Percentiles rank a stretch among this genome's conserved stretches.
These are phyloP conservation scores for Psettodes erumei DNA, from an alignment of 2,113 vertebrate species.

Conservation along the genomic window DNA sequence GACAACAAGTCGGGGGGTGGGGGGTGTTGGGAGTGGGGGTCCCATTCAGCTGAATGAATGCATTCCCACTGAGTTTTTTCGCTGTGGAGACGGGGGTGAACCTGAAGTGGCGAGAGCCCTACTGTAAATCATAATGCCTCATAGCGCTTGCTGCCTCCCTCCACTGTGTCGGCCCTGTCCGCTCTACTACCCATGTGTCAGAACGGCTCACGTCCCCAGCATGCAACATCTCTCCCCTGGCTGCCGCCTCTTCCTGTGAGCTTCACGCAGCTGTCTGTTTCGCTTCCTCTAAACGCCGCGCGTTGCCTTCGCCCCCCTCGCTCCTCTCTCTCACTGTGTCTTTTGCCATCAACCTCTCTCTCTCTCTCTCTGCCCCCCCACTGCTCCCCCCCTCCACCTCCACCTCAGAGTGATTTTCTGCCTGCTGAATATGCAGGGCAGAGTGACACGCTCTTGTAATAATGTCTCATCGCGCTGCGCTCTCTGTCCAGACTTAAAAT, in stretches of 20 bases:
- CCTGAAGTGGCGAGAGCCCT: conserved; percentile 62
- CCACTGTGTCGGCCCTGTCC: conserved; percentile 64
- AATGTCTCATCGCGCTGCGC: conserved; percentile 43
- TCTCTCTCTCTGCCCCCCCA: background rate
- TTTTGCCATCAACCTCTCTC: conserved; percentile 59
- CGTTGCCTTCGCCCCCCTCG: conserved; percentile 20
- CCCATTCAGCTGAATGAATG: conserved; percentile 56
- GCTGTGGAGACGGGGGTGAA: conserved; percentile 50
- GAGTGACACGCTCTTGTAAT: conserved; percentile 61
- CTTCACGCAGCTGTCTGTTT: conserved; percentile 72
- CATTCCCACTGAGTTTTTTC: conserved; percentile 52
- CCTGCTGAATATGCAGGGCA: conserved; percentile 74
- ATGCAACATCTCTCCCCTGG: conserved; percentile 76
- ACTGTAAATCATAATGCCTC: conserved; percentile 69
- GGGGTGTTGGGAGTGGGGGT: background rate
- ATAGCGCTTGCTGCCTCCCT: conserved; percentile 58
- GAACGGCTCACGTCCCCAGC: conserved; percentile 64
- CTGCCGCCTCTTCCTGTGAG: conserved; percentile 77
- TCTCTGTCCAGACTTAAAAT: conserved; percentile 41
- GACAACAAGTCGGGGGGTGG: conserved; percentile 13
- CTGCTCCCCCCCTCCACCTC: conserved; percentile 25
- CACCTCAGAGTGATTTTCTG: conserved; percentile 59
- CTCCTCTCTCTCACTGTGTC: conserved; percentile 66
- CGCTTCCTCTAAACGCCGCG: conserved; percentile 44
- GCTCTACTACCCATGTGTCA: conserved; percentile 76